Conservation (phyloP, 1,140 invertebrate genomes). For the Caenorhabditis tropicalis region DNA sequence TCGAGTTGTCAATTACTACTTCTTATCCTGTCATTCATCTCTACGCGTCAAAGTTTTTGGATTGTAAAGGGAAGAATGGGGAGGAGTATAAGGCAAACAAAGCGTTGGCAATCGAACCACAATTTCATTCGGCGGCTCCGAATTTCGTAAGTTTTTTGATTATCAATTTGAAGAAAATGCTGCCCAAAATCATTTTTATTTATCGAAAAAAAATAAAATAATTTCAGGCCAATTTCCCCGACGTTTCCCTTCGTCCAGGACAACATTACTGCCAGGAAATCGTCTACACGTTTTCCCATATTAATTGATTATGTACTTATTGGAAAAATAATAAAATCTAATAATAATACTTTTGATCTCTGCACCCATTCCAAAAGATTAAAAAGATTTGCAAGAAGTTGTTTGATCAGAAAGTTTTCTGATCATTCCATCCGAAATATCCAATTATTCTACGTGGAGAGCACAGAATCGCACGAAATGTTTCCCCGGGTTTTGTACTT, state of each 20-base stretch:
- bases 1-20: slow-evolving; percentile 13
- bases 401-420: too few relatives aligned
- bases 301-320: background rate
- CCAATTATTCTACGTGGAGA: too few relatives aligned
- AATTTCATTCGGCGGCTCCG: slow-evolving; percentile 35
- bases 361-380: too few relatives aligned
- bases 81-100: slow-evolving; percentile 36
- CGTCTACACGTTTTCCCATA: slow-evolving; percentile 4
- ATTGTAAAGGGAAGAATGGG: slow-evolving; percentile 13
- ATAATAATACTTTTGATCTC: too few relatives aligned
- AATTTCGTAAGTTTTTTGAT: slow-evolving; percentile 39
- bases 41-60: slow-evolving; percentile 15
- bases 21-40: slow-evolving; percentile 48
- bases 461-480: too few relatives aligned
- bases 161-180: background rate
- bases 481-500: too few relatives aligned
- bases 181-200: too few relatives aligned
- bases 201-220: background rate
- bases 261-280: slow-evolving; percentile 13
- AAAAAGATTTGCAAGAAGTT: too few relatives aligned
- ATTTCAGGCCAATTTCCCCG: background rate
- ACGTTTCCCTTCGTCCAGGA: background rate
- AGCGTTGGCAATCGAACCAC: slow-evolving; percentile 45
- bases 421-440: too few relatives aligned
- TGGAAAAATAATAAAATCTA: too few relatives aligned